These are phyloP conservation scores for Thyatira batis DNA, from an alignment of 2,888 invertebrate species.

Conservation along the genomic window DNA sequence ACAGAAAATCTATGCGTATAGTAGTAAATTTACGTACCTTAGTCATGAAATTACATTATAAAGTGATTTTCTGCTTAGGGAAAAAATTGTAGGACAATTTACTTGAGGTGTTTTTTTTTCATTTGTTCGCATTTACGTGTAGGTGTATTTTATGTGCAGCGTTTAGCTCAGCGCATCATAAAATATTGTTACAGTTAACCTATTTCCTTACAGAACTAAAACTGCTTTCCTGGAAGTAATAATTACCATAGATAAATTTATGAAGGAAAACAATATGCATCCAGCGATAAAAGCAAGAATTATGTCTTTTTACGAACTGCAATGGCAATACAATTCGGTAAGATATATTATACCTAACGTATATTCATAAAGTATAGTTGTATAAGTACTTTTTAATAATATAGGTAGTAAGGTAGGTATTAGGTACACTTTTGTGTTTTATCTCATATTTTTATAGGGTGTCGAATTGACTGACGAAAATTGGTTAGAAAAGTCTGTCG, in stretches of 20 bases:
- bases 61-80: too few relatives aligned
- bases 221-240: slow-evolving; percentile 76
- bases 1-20: too few relatives aligned
- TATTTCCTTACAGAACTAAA: slow-evolving; percentile 54
- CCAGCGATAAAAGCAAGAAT: slow-evolving; percentile 70
- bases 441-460: slow-evolving; percentile 45
- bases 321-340: slow-evolving; percentile 80
- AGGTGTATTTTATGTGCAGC: not conserved
- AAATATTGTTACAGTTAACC: not conserved
- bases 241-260: slow-evolving; percentile 73
- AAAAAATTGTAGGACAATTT: not conserved
- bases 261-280: slow-evolving; percentile 76
- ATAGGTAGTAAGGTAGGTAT: too few relatives aligned
- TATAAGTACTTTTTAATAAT: too few relatives aligned
- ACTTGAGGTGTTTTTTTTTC: not conserved
- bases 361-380: not conserved
- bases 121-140: not conserved
- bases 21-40: too few relatives aligned
- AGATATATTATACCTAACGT: slow-evolving; percentile 8
- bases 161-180: not conserved
- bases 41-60: too few relatives aligned
- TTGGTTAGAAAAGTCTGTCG: slow-evolving; percentile 70
- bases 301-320: slow-evolving; percentile 76
- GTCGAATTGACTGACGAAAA: slow-evolving; percentile 72
- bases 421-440: not conserved